A percentile compares a stretch with the other conserved stretches of the same genome.
Conservation (phyloP, 1,140 invertebrate species). For the Solenopsis invicta region DNA sequence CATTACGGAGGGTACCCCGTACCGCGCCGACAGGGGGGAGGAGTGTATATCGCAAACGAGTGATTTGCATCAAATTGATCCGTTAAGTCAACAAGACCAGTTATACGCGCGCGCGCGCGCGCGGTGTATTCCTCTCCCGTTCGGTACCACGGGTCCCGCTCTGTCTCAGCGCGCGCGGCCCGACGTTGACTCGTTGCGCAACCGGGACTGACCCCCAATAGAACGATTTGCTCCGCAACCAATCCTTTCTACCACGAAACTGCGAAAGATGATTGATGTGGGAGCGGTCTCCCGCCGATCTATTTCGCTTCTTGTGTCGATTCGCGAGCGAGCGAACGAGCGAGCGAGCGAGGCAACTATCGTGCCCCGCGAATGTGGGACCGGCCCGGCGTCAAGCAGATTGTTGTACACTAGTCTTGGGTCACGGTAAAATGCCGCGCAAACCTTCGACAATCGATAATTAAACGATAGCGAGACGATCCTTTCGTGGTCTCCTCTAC, state of each 20-base stretch:
- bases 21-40: conserved; percentile 22
- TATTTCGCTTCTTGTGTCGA: conserved; percentile 70
- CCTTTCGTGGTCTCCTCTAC: not conserved
- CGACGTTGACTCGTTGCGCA: conserved; percentile 80
- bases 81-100: conserved; percentile 83
- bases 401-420: conserved; percentile 26
- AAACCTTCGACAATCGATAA: conserved; percentile 32
- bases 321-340: conserved; percentile 34
- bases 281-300: conserved; percentile 81
- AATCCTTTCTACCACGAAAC: conserved; percentile 84
- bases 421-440: conserved; percentile 50
- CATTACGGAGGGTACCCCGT: conserved; percentile 64
- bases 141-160: conserved; percentile 63
- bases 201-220: conserved; percentile 74
- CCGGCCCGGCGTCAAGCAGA: conserved; percentile 48
- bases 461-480: conserved; percentile 53
- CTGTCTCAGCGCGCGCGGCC: conserved; percentile 72
- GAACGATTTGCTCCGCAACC: conserved; percentile 81
- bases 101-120: conserved; percentile 66
- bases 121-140: conserved; percentile 68
- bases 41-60: conserved; percentile 84
- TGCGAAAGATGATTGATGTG: conserved; percentile 85
- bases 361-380: conserved; percentile 52
- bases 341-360: conserved; percentile 38
- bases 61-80: conserved; percentile 87